phyloP scores from a whole-genome alignment of 1,140 invertebrate genomes.

The Scaptomyza graminum region DNA sequence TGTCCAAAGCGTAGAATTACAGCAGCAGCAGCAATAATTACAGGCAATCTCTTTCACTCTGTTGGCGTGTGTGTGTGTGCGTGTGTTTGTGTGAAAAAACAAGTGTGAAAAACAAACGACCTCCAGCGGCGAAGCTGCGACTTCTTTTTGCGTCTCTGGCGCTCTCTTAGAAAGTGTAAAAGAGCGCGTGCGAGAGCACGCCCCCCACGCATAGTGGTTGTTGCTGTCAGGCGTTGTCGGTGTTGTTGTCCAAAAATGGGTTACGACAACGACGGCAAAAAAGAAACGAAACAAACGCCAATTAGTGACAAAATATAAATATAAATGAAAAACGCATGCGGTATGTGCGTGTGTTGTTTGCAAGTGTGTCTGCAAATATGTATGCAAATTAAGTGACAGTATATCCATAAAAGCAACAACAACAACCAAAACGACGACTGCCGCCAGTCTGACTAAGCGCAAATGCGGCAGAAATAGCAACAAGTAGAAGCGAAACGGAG shows the following conservation, averaged over 20 bases:
- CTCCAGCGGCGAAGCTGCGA: slow-evolving; percentile 65
- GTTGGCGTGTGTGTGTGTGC: slow-evolving; percentile 20
- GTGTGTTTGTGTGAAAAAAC: slow-evolving; percentile 52
- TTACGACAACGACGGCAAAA: slow-evolving; percentile 34
- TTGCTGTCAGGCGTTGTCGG: slow-evolving; percentile 40
- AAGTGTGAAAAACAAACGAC: slow-evolving; percentile 78
- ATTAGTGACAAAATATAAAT: slow-evolving; percentile 76
- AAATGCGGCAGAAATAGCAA: slow-evolving; percentile 73
- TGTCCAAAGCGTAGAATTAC: slow-evolving; percentile 57
- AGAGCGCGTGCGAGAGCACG: slow-evolving; percentile 53
- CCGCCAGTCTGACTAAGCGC: slow-evolving; percentile 77
- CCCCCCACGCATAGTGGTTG: slow-evolving; percentile 67
- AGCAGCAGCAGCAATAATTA: slow-evolving; percentile 18
- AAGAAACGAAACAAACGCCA: slow-evolving; percentile 63
- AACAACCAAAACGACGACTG: slow-evolving; percentile 38
- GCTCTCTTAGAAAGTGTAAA: slow-evolving; percentile 65
- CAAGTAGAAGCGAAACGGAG: slow-evolving; percentile 60
- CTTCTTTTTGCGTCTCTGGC: slow-evolving; percentile 33
- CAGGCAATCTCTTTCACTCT: slow-evolving; percentile 25
- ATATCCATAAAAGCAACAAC: slow-evolving; percentile 35
- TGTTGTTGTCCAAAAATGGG: slow-evolving; percentile 46
- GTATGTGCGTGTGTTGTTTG: slow-evolving; percentile 8
- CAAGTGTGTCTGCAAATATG: slow-evolving; percentile 24
- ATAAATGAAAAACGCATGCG: slow-evolving; percentile 66
- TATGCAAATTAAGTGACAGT: slow-evolving; percentile 53